Evolutionary conservation across 2,888 invertebrate species (phyloP).

Genomic region (Melinaea menophilus): DNA sequence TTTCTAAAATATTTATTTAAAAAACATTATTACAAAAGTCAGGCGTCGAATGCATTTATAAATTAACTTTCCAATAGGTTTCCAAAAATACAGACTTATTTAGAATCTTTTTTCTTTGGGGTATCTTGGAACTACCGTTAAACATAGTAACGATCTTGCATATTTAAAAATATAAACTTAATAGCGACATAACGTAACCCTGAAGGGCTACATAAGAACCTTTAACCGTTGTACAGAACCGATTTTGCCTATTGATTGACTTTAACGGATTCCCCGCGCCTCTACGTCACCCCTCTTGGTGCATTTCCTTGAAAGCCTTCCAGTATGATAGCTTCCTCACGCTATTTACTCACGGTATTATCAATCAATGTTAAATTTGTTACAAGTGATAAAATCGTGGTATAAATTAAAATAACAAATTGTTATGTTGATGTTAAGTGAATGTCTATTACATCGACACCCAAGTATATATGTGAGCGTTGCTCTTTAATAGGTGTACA

Average conservation of each 20-base stretch:
- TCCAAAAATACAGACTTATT: too few relatives aligned
- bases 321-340: conserved; percentile 30
- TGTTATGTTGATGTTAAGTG: too few relatives aligned
- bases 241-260: conserved; percentile 58
- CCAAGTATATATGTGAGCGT: too few relatives aligned
- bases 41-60: too few relatives aligned
- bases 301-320: conserved; percentile 53
- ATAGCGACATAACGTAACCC: conserved; percentile 40
- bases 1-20: too few relatives aligned
- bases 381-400: too few relatives aligned
- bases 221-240: conserved; percentile 20
- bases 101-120: too few relatives aligned
- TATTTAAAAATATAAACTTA: conserved; percentile 47
- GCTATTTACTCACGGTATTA: background rate
- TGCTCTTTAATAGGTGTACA: too few relatives aligned
- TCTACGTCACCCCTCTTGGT: conserved; percentile 39
- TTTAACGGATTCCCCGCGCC: conserved; percentile 36
- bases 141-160: conserved; percentile 15
- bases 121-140: background rate
- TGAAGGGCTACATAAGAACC: conserved; percentile 21
- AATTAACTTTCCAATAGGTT: too few relatives aligned
- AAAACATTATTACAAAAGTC: too few relatives aligned
- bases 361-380: background rate
- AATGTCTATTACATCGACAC: too few relatives aligned
- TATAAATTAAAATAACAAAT: too few relatives aligned